Conservation (phyloP, 2,797 vertebrate species). For the Brotula barbata region DNA sequence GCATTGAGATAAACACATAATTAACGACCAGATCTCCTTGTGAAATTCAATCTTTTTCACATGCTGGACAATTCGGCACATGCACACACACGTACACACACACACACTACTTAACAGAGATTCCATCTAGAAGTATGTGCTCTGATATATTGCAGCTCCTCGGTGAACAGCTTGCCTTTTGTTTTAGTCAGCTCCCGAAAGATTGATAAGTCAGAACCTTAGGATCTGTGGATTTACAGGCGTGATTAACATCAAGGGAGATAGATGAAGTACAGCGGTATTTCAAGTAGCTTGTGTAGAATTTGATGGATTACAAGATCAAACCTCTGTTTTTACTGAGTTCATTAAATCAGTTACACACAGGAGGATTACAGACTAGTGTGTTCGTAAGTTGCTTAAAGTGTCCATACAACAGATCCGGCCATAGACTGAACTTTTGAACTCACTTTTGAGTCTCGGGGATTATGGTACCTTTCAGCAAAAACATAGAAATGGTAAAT, state of each 20-base stretch:
- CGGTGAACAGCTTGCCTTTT: slow-evolving; percentile 56
- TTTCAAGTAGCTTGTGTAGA: slow-evolving; percentile 57
- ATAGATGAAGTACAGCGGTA: slow-evolving; percentile 26
- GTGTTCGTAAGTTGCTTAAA: slow-evolving; percentile 64
- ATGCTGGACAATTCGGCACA: slow-evolving; percentile 50
- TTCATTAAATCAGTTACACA: slow-evolving; percentile 77
- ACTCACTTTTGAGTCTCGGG: slow-evolving; percentile 40
- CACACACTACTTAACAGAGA: slow-evolving; percentile 50
- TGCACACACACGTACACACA: slow-evolving; percentile 26
- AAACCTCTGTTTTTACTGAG: slow-evolving; percentile 68
- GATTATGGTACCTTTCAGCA: slow-evolving; percentile 26
- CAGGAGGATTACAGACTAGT: slow-evolving; percentile 63
- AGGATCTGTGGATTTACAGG: slow-evolving; percentile 53
- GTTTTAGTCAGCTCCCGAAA: slow-evolving; percentile 44
- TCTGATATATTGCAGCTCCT: slow-evolving; percentile 59
- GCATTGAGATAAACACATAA: slow-evolving; percentile 66
- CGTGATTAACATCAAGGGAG: slow-evolving; percentile 63
- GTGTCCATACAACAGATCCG: slow-evolving; percentile 50
- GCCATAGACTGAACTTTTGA: slow-evolving; percentile 65
- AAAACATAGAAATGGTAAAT: slow-evolving; percentile 1
- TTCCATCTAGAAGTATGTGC: slow-evolving; percentile 52
- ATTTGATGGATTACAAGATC: slow-evolving; percentile 62
- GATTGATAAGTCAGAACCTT: slow-evolving; percentile 54
- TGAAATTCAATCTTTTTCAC: slow-evolving; percentile 72
- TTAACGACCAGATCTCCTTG: slow-evolving; percentile 68